Evolutionary conservation across 2,113 vertebrate species (phyloP).

Genomic region (Scomber colias): DNA sequence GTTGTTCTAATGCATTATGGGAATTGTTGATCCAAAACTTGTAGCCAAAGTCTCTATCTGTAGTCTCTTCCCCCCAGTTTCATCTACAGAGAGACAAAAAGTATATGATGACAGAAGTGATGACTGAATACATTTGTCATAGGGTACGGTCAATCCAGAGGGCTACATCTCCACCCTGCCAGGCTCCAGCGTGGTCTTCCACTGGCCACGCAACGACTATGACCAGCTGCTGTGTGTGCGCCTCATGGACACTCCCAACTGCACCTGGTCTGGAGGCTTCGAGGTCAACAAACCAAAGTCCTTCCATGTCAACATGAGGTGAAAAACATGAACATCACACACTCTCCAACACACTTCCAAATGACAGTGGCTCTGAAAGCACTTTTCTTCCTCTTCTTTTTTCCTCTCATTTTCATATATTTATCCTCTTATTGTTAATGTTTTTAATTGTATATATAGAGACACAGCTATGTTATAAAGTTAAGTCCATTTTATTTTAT

Average conservation of each 20-base stretch:
- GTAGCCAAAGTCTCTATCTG: neutral
- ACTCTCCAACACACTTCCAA: neutral
- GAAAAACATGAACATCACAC: slow-evolving; percentile 2
- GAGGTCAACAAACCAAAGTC: slow-evolving; percentile 98
- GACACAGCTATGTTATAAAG: too few species aligned
- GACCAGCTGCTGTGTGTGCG: slow-evolving; percentile 96
- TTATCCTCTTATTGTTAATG: too few species aligned
- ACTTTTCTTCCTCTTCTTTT: too few species aligned
- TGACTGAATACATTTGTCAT: slow-evolving; percentile 9
- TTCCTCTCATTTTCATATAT: too few species aligned
- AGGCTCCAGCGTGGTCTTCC: slow-evolving; percentile 97
- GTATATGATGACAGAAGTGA: neutral
- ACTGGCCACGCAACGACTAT: slow-evolving; percentile 98
- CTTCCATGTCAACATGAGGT: slow-evolving; percentile 99
- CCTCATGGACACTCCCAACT: slow-evolving; percentile 93
- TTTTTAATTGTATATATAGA: too few species aligned
- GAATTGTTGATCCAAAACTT: too few species aligned
- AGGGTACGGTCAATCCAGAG: slow-evolving; percentile 92
- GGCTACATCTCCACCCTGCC: slow-evolving; percentile 97
- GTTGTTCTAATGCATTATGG: too few species aligned
- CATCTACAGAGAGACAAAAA: neutral
- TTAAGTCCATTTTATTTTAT: too few species aligned
- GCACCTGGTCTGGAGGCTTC: slow-evolving; percentile 97
- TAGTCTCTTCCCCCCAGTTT: neutral
- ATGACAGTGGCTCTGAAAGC: too few species aligned